Percentiles rank a stretch among this genome's conserved stretches.
phyloP scores from a whole-genome alignment of 2,113 vertebrate species.

The Lamprologus ornatipinnis region DNA sequence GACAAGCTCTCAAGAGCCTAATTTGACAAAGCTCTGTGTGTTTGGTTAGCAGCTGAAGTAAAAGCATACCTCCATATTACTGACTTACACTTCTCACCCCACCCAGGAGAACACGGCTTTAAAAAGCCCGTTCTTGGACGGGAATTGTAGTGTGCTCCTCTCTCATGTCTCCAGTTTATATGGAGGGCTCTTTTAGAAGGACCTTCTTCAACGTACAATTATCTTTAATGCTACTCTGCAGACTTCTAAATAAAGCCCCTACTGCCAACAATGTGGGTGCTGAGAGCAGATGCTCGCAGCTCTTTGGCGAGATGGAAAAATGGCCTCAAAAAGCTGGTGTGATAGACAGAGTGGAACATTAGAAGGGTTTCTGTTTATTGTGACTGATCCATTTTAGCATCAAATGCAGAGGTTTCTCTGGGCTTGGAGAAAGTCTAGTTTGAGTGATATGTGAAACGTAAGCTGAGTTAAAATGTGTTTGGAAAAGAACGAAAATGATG shows the following conservation, averaged over 20 bases:
- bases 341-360: conserved; percentile 32
- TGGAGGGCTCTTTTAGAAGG: conserved; percentile 64
- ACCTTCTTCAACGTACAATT: conserved; percentile 74
- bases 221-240: conserved; percentile 77
- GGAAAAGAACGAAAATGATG: background rate
- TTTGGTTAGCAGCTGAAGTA: conserved; percentile 60
- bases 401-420: conserved; percentile 4
- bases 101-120: conserved; percentile 49
- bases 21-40: conserved; percentile 52
- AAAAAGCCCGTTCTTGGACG: conserved; percentile 50
- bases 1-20: conserved; percentile 57
- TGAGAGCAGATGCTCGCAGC: conserved; percentile 45
- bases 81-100: conserved; percentile 60
- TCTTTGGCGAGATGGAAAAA: conserved; percentile 58
- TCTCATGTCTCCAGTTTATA: conserved; percentile 60
- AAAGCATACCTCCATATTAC: conserved; percentile 66
- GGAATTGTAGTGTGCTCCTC: conserved; percentile 24
- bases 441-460: background rate
- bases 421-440: background rate
- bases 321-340: conserved; percentile 31
- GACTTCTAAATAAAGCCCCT: conserved; percentile 73
- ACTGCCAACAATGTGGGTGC: conserved; percentile 66
- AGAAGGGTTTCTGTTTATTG: conserved; percentile 40
- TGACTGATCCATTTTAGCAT: conserved; percentile 20
- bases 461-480: background rate